Evolutionary conservation across 1,140 invertebrate genomes (phyloP).

Genomic region (Eumaeus atala): DNA sequence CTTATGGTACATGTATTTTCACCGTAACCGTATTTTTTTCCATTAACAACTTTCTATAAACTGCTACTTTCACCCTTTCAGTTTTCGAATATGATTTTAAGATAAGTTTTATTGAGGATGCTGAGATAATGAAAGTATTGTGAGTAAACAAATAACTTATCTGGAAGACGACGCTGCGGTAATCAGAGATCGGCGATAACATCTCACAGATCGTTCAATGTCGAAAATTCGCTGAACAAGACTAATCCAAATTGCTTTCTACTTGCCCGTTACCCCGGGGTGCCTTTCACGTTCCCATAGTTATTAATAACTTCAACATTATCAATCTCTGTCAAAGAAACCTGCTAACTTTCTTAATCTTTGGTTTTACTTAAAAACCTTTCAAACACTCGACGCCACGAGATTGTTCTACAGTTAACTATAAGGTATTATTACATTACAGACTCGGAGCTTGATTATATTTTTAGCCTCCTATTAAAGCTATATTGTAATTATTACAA

Average conservation of each 20-base stretch:
- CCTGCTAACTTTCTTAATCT: constrained; percentile 40
- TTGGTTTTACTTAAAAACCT: constrained; percentile 37
- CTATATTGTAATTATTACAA: no score
- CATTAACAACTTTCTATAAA: no score
- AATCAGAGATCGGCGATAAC: neutral
- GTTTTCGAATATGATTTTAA: no score
- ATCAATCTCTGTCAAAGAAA: constrained; percentile 31
- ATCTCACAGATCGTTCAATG: neutral
- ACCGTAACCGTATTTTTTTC: no score
- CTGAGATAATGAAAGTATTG: no score
- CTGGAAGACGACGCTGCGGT: no score
- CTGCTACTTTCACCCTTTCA: no score
- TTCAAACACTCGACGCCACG: constrained; percentile 13
- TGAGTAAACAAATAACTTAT: no score
- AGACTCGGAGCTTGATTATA: constrained; percentile 16
- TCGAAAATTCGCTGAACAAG: constrained; percentile 4
- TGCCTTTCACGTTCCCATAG: neutral
- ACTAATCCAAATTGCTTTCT: constrained; percentile 6
- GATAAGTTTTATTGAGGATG: no score
- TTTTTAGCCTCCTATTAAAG: no score
- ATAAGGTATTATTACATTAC: constrained; percentile 20
- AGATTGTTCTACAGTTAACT: constrained; percentile 13
- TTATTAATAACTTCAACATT: constrained; percentile 9
- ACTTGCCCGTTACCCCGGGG: neutral
- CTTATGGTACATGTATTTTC: no score